Conservation (phyloP, 2,113 vertebrate species). For the Clarias batrachus region DNA sequence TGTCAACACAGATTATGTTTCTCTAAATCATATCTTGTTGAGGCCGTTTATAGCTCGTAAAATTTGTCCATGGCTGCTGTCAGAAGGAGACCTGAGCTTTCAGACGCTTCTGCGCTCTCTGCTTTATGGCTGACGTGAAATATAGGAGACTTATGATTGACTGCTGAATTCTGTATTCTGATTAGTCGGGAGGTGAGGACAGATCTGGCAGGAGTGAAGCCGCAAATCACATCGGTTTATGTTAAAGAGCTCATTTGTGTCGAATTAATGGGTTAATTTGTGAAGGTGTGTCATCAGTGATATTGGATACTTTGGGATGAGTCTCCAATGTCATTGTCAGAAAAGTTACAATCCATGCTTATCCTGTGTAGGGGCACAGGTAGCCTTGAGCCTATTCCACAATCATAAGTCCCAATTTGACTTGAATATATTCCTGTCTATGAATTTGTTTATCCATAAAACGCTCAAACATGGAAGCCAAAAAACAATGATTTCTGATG, state of each 20-base stretch:
- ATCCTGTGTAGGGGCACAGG: no score
- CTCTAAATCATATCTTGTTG: slow-evolving; percentile 45
- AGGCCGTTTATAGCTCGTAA: slow-evolving; percentile 46
- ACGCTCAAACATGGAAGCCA: neutral
- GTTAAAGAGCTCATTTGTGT: neutral
- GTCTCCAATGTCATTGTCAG: neutral
- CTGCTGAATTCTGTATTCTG: neutral
- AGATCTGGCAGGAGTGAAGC: neutral
- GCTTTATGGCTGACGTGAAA: neutral
- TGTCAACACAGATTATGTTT: slow-evolving; percentile 45
- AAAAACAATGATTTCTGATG: neutral
- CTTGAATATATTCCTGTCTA: no score
- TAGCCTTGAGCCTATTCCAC: no score
- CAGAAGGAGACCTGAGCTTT: slow-evolving; percentile 19
- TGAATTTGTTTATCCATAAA: no score
- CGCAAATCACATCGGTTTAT: neutral
- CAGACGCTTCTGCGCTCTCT: neutral
- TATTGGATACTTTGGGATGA: neutral
- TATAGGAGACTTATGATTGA: neutral
- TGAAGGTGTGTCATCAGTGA: neutral
- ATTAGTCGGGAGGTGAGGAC: neutral
- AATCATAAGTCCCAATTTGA: no score
- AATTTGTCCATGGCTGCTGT: slow-evolving; percentile 37
- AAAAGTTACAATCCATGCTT: no score
- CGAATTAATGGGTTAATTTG: no score